These are phyloP conservation scores for Arizona elegans DNA, from an alignment of 2,113 vertebrate genomes.

Conservation along the genomic window DNA sequence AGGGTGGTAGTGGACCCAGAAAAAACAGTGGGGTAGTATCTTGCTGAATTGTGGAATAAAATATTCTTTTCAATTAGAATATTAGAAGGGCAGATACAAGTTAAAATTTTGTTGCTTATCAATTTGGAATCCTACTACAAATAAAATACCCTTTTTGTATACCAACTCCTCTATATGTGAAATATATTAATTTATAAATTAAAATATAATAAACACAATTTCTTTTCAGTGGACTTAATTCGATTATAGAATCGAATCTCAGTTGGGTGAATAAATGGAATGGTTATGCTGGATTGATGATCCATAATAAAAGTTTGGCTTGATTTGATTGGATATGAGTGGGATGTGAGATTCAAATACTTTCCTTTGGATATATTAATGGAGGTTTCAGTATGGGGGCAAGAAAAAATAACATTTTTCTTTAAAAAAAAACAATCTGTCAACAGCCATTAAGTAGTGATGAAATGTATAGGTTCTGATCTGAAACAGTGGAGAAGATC, in stretches of 20 bases:
- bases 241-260: not conserved
- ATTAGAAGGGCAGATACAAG: not conserved
- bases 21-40: not conserved
- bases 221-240: not conserved
- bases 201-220: not conserved
- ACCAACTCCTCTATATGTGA: not conserved
- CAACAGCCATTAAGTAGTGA: not conserved
- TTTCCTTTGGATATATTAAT: not conserved
- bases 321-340: not conserved
- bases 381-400: not conserved
- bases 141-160: not conserved
- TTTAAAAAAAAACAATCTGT: not conserved
- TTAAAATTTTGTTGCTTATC: not conserved
- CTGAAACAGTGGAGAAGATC: not conserved
- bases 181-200: constrained; percentile 1
- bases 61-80: not conserved
- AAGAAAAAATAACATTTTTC: not conserved
- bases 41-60: not conserved
- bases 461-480: not conserved
- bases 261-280: not conserved
- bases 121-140: not conserved
- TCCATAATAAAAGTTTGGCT: not conserved
- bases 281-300: not conserved
- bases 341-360: not conserved
- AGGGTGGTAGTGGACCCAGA: not conserved